phyloP scores from a whole-genome alignment of 2,797 vertebrate genomes.

The Sebastes nivosus region DNA sequence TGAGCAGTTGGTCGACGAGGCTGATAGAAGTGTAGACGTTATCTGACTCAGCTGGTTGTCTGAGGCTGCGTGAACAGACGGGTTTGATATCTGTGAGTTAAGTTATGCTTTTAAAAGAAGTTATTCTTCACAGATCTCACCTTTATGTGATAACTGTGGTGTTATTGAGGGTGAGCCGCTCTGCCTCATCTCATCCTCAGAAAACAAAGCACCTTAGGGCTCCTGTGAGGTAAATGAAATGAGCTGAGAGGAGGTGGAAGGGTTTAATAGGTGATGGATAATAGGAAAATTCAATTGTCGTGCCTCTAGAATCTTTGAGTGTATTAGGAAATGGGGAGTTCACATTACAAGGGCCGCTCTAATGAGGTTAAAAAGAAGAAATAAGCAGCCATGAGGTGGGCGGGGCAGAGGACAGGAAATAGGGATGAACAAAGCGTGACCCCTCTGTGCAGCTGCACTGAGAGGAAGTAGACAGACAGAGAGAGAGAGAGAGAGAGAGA shows the following conservation, averaged over 20 bases:
- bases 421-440: constrained; percentile 46
- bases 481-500: background rate
- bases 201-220: background rate
- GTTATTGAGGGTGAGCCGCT: background rate
- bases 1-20: background rate
- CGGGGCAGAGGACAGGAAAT: constrained; percentile 69
- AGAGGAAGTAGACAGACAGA: constrained; percentile 54
- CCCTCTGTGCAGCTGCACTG: constrained; percentile 51
- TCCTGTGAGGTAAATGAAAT: constrained; percentile 15
- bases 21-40: background rate
- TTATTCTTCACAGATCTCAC: background rate
- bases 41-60: background rate
- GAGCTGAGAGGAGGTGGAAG: constrained; percentile 5
- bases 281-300: constrained; percentile 26
- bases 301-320: background rate
- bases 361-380: constrained; percentile 6
- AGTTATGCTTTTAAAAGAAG: background rate
- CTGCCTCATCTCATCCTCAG: background rate
- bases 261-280: constrained; percentile 17
- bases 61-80: background rate
- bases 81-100: background rate
- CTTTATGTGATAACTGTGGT: background rate
- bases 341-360: background rate
- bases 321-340: constrained; percentile 28
- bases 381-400: background rate